Evolutionary conservation across 2,113 vertebrate species (phyloP), one percentile per base, ranked within the genome.

Genomic region (Martes martes): DNA sequence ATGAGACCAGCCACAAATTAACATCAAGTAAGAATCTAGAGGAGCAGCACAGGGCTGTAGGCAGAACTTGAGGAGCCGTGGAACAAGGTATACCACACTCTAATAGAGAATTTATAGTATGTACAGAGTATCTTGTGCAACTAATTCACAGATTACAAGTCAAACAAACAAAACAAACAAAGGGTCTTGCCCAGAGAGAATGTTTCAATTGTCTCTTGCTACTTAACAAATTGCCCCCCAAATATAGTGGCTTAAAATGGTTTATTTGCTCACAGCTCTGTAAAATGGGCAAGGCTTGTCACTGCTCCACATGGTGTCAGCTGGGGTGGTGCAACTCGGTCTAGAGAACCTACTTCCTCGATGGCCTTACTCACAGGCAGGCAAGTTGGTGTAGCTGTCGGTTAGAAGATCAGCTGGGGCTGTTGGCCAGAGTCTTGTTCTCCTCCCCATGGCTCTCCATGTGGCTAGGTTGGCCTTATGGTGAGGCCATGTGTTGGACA

Each of bases 391-490:
- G 21, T 42, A 31, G 50, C 26, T 76, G 91, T 92, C 11, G 0
- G 55, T 8, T 92, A 85, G 79, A 85, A 92, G 45, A 86, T 79
- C 61, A 63, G 74, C 47, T 57, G 73, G 80, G 69, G 39, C 79
- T 47, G 9, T 15, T 85, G 39, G 91, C 93, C 76, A 93, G 81
- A 45, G 45, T 79, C 88, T 91, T 65, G 33, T 61, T 65, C 67
- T 91, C 63, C 11, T 84, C 71, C 89, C 85, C 71, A 45, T 18
- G 85, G 95, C 59, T 91, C 71, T 94, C 73, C 95, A 87, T 65
- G 79, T 83, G 93, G 85, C 78, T 61, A 45, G 5, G 69, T 5
- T 55, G 82, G 71, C n/a, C 59, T 85, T 2, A 0, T 61, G 23
- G 79, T 86, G 45, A 95, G 69, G 33, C 73, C 78, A 89, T 55